Evolutionary conservation across 1,140 invertebrate genomes (phyloP).

Genomic region (Drosophila tropicalis): DNA sequence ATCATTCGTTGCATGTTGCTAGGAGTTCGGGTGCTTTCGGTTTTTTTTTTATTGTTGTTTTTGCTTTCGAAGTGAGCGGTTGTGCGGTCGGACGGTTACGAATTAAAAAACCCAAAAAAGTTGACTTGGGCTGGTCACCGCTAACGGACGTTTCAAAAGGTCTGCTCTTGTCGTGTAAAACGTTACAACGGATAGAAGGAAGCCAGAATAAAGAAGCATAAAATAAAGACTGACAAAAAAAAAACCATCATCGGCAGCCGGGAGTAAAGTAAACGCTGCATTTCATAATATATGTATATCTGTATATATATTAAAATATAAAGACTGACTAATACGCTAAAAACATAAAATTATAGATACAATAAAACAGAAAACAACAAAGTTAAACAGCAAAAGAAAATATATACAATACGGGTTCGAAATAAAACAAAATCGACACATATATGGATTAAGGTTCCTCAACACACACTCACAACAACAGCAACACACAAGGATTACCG

Average conservation of each 20-base stretch:
- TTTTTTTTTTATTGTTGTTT: too few relatives aligned
- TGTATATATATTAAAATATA: conserved; percentile 32
- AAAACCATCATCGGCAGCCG: conserved; percentile 42
- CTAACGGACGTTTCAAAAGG: conserved; percentile 58
- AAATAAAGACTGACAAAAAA: conserved; percentile 59
- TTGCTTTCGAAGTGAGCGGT: too few relatives aligned
- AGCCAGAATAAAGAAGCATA: conserved; percentile 32
- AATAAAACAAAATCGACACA: conserved; percentile 46
- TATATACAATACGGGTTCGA: conserved; percentile 68
- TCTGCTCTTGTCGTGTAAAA: conserved; percentile 39
- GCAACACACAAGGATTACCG: conserved; percentile 53
- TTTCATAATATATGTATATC: conserved; percentile 20
- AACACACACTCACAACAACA: conserved; percentile 29
- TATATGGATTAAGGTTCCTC: conserved; percentile 83
- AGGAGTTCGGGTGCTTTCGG: too few relatives aligned
- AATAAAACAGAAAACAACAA: conserved; percentile 51
- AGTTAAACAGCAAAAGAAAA: conserved; percentile 56
- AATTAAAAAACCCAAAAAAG: too few relatives aligned
- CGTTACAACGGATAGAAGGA: conserved; percentile 12
- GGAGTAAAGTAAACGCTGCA: conserved; percentile 58
- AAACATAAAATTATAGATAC: conserved; percentile 54
- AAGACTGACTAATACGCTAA: conserved; percentile 78
- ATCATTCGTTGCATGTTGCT: too few relatives aligned
- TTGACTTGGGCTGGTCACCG: conserved; percentile 61
- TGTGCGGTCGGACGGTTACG: too few relatives aligned